Conservation (phyloP, 2,113 vertebrate genomes). For the Vicugna pacos region DNA sequence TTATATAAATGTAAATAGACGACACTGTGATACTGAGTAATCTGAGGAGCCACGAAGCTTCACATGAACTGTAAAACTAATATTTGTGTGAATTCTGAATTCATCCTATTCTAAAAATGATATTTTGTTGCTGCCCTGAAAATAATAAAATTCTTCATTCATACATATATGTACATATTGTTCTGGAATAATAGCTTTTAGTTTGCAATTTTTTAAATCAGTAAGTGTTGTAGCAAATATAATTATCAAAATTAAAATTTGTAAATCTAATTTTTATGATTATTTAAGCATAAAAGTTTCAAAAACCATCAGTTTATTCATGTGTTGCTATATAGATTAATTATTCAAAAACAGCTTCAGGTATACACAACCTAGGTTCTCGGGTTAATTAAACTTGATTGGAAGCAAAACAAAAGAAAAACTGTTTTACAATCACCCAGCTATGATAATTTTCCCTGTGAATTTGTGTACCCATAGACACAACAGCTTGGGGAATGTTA, state of each 20-base stretch:
- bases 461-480: not conserved
- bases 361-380: not conserved
- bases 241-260: conserved; percentile 1
- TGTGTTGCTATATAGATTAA: not conserved
- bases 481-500: not conserved
- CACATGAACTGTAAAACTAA: not conserved
- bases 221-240: not conserved
- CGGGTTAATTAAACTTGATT: not conserved
- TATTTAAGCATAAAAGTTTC: not conserved
- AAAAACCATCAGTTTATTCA: not conserved
- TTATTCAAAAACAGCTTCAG: not conserved
- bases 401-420: not conserved
- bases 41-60: not conserved
- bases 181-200: not conserved
- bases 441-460: not conserved
- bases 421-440: not conserved
- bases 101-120: not conserved
- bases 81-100: not conserved
- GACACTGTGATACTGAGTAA: no score
- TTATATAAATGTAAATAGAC: not conserved
- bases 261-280: not conserved
- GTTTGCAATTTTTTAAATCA: not conserved
- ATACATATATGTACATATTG: not conserved
- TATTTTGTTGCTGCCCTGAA: not conserved
- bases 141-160: not conserved